These are phyloP conservation scores for Gnatocerus cornutus DNA, from an alignment of 2,888 invertebrate genomes.

Conservation along the genomic window DNA sequence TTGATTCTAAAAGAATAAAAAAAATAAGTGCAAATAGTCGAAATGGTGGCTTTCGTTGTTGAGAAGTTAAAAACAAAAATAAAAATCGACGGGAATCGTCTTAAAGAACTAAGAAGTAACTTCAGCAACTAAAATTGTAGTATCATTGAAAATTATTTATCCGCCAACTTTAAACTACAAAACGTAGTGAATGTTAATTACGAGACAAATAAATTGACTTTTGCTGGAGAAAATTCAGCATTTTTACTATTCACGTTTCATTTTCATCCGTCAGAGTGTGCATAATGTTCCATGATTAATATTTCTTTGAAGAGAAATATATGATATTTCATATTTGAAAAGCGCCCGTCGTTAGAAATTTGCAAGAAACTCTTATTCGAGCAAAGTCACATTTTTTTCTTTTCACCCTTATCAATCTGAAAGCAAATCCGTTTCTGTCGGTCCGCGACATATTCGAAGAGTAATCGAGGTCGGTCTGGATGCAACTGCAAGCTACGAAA, in stretches of 20 bases:
- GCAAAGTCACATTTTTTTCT: neutral
- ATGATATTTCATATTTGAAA: conserved; percentile 13
- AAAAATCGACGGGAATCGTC: too few species aligned
- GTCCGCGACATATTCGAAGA: conserved; percentile 17
- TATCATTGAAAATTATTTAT: too few species aligned
- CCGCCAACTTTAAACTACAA: too few species aligned
- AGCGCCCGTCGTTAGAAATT: conserved; percentile 6
- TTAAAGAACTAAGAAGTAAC: too few species aligned
- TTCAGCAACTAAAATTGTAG: too few species aligned
- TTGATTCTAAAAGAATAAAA: too few species aligned
- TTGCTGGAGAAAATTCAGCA: too few species aligned
- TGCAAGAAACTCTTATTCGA: conserved; percentile 12
- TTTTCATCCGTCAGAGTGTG: neutral
- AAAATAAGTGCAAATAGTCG: too few species aligned
- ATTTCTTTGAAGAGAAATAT: conserved; percentile 10
- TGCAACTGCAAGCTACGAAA: conserved; percentile 30
- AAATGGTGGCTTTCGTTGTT: too few species aligned
- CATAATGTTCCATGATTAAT: conserved; percentile 14
- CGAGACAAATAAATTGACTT: too few species aligned
- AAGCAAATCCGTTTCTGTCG: conserved; percentile 26
- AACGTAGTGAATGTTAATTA: too few species aligned
- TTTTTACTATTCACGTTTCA: conserved; percentile 4
- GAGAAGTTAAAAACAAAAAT: too few species aligned
- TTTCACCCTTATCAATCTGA: conserved; percentile 21
- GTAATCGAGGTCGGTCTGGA: conserved; percentile 21